Percentiles rank a stretch among this genome's conserved stretches.
phyloP scores from a whole-genome alignment of 1,140 invertebrate genomes.

The Paraescarpia echinospica region DNA sequence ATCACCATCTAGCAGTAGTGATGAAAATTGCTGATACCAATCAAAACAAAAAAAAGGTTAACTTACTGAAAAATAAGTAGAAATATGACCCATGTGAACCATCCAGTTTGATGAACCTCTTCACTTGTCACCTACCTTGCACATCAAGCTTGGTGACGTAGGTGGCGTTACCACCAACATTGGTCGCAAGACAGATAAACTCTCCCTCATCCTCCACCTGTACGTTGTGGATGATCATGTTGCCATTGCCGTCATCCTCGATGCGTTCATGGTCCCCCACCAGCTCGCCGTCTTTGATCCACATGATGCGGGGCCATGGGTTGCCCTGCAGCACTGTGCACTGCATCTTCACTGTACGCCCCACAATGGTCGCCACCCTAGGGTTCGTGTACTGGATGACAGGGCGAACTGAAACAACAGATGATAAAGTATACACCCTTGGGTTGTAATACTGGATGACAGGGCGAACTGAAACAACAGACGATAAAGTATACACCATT shows the following conservation, averaged over 20 bases:
- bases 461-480: too few relatives aligned
- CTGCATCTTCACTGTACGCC: slow-evolving; percentile 44
- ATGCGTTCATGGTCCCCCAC: slow-evolving; percentile 34
- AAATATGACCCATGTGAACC: too few relatives aligned
- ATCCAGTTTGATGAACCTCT: too few relatives aligned
- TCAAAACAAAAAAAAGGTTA: too few relatives aligned
- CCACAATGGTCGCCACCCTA: slow-evolving; percentile 42
- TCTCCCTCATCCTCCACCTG: slow-evolving; percentile 53
- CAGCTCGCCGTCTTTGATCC: slow-evolving; percentile 52
- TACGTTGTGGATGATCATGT: slow-evolving; percentile 43
- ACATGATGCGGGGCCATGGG: slow-evolving; percentile 57
- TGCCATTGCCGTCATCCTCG: slow-evolving; percentile 34
- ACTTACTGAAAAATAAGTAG: too few relatives aligned
- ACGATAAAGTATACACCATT: too few relatives aligned
- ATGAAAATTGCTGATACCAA: too few relatives aligned
- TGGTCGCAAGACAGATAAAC: slow-evolving; percentile 58
- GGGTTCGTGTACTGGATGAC: slow-evolving; percentile 52
- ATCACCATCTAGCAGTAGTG: too few relatives aligned
- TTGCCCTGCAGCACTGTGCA: slow-evolving; percentile 59
- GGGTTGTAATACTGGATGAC: too few relatives aligned
- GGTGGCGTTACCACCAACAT: slow-evolving; percentile 59
- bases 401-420: slow-evolving; percentile 46
- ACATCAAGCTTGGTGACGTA: slow-evolving; percentile 54
- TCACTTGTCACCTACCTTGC: slow-evolving; percentile 48
- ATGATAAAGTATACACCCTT: too few relatives aligned